Evolutionary conservation across 2,113 vertebrate genomes (phyloP), one percentile per base, ranked within the genome.

Genomic region (Nannobrachium achirus): DNA sequence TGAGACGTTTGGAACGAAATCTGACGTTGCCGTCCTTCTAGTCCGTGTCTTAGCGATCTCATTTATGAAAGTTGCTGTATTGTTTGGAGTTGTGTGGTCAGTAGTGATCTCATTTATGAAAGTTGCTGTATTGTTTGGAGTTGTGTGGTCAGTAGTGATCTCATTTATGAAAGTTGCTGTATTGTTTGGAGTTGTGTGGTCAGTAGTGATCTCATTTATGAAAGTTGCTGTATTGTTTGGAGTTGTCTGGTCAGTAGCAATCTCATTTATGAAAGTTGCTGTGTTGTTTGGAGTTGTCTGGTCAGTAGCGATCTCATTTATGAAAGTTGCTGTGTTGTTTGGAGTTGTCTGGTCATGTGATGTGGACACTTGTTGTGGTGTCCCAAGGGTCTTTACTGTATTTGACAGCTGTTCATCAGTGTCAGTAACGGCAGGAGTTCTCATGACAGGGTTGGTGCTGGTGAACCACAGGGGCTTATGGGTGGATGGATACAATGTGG

Each of bases 11-110:
- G 74, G 38, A 6, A 1, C 9, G 14, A 56, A 58, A 15, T 56
- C 53, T 2, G 45, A 53, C 0, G 66, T 74, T 0, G 48, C 20
- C 0, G 75, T 76, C 38, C 73, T 78, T 59, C 73, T 79, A 14
- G 79, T 83, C 38, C 64, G 78, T 53, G 73, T 56, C 53, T 44
- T 57, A 51, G 25, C 46, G 5, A 20, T 11, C 5, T 83, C 33
- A 1, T 48, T 44, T 3, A 33, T 10, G 11, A 42, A 16, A 0
- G 69, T 62, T 8, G 65, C 49, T 1, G 40, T n/a, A 25, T 13
- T 15, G 0, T 49, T 15, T 0, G 50, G 40, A 10, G 38, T 18
- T 7, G 73, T 71, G 3, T 70, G 33, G 25, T 45, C 13, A 5
- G n/a, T n/a, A n/a, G n/a, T n/a, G n/a, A n/a, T n/a, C n/a, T n/a